phyloP scores from a whole-genome alignment of 1,140 invertebrate species.

The Notospermus geniculatus region DNA sequence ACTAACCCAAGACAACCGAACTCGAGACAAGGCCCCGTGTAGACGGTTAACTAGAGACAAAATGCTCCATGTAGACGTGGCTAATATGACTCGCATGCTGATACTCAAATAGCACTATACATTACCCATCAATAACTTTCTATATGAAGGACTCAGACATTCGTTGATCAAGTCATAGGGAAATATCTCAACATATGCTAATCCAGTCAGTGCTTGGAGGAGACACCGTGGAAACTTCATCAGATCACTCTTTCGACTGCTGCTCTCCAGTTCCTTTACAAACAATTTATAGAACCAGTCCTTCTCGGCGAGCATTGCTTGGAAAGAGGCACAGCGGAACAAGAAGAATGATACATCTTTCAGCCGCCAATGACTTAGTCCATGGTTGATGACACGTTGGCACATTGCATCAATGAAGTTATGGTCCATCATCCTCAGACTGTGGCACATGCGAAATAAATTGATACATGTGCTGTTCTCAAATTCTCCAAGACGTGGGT shows the following conservation, averaged over 20 bases:
- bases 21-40: too few species aligned
- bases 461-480: neutral
- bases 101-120: neutral
- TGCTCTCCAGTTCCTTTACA: conserved; percentile 1
- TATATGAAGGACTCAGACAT: neutral
- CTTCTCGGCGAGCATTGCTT: conserved; percentile 1
- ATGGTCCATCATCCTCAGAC: conserved; percentile 2
- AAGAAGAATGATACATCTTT: conserved; percentile 2
- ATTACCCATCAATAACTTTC: neutral
- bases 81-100: neutral
- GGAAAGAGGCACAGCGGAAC: neutral
- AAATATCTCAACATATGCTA: neutral
- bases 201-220: neutral
- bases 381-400: neutral
- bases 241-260: neutral
- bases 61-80: neutral
- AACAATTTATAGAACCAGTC: conserved; percentile 4
- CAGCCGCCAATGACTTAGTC: neutral
- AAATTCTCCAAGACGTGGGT: neutral
- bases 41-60: neutral
- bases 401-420: neutral
- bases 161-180: conserved; percentile 5
- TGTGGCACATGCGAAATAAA: neutral
- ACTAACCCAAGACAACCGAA: too few species aligned
- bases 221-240: neutral